A percentile compares a stretch with the other conserved stretches of the same genome.
These are phyloP conservation scores for Leptura quadrifasciata DNA, from an alignment of 2,888 invertebrate species.

Conservation along the genomic window DNA sequence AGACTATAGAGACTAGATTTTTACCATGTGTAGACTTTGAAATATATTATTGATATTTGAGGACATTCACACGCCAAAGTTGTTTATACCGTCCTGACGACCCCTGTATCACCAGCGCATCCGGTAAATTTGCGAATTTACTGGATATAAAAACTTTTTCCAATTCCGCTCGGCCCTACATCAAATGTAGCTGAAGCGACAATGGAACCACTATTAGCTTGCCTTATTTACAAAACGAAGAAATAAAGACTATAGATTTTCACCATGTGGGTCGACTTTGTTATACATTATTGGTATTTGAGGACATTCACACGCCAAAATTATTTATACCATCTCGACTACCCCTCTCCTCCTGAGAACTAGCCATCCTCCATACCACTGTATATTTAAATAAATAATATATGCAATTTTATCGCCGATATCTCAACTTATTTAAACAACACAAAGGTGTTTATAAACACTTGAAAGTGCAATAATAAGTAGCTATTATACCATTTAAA, in stretches of 20 bases:
- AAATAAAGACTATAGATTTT: too few relatives aligned
- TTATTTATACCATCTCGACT: not conserved
- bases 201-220: too few relatives aligned
- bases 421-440: not conserved
- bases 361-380: not conserved
- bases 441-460: not conserved
- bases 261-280: not conserved
- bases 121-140: too few relatives aligned
- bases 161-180: too few relatives aligned
- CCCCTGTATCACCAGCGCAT: too few relatives aligned
- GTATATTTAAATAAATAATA: slow-evolving; percentile 5
- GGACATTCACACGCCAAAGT: not conserved
- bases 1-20: too few relatives aligned
- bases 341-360: not conserved
- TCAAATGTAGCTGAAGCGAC: too few relatives aligned
- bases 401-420: not conserved
- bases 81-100: not conserved
- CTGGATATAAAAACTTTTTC: too few relatives aligned
- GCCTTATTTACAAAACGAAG: too few relatives aligned
- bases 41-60: not conserved
- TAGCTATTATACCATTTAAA: not conserved
- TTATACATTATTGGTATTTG: not conserved
- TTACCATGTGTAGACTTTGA: not conserved
- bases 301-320: not conserved
- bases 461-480: not conserved